A percentile compares a stretch with the other conserved stretches of the same genome.
These are phyloP conservation scores for Acropora tenuis DNA, from an alignment of 64 coral and sea anemone species.

Conservation along the genomic window DNA sequence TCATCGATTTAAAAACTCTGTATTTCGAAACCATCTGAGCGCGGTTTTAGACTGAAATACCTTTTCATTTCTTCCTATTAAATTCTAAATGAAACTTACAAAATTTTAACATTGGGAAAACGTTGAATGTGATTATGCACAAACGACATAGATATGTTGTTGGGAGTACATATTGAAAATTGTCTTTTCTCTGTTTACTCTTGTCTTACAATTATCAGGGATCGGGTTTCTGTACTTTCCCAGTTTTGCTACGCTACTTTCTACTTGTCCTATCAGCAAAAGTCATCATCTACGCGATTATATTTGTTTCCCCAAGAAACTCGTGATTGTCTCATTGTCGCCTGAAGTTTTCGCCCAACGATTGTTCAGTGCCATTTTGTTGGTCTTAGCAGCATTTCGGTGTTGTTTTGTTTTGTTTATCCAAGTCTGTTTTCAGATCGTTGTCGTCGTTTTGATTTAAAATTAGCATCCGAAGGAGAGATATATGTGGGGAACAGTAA, in stretches of 20 bases:
- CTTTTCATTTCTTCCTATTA: neutral
- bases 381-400: too few relatives aligned
- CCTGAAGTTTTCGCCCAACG: too few relatives aligned
- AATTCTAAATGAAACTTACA: neutral
- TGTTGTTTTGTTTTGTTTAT: too few relatives aligned
- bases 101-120: neutral
- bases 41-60: neutral
- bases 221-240: neutral
- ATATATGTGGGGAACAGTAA: too few relatives aligned
- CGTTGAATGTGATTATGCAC: neutral
- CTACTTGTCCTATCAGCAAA: too few relatives aligned
- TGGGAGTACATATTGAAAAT: neutral
- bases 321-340: neutral
- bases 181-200: neutral
- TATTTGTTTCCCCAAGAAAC: neutral
- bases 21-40: slow-evolving; percentile 28
- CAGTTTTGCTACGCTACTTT: neutral
- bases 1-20: neutral
- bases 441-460: too few relatives aligned
- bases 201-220: neutral
- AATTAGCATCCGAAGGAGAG: too few relatives aligned
- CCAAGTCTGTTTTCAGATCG: too few relatives aligned
- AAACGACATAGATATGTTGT: neutral
- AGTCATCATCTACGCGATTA: neutral
- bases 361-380: too few relatives aligned